These are phyloP conservation scores for Epinephelus moara DNA, from an alignment of 2,113 vertebrate species.

Conservation along the genomic window DNA sequence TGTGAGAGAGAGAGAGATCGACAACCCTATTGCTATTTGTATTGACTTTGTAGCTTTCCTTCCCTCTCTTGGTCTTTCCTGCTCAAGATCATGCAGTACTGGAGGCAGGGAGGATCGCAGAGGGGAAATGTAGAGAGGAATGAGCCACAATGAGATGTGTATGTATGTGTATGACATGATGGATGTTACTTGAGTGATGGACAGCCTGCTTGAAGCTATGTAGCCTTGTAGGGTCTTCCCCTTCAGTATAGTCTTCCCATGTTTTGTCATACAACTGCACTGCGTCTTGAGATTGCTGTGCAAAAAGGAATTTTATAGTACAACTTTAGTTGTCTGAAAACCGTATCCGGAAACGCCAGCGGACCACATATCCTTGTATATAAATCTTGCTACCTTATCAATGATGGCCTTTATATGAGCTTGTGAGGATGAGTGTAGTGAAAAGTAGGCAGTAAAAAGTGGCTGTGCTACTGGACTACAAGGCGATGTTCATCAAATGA, in stretches of 20 bases:
- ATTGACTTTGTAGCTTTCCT: not conserved
- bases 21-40: not conserved
- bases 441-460: not conserved
- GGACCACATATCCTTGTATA: not conserved
- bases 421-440: no score
- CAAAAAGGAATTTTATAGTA: not conserved
- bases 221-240: no score
- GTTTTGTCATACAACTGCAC: no score
- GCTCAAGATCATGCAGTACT: not conserved
- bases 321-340: no score
- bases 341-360: no score
- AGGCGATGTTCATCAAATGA: not conserved
- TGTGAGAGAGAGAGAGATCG: no score
- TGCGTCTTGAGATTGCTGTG: not conserved
- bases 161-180: not conserved
- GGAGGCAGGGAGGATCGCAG: not conserved
- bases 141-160: not conserved
- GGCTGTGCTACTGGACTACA: not conserved
- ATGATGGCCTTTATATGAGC: not conserved
- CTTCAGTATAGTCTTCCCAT: no score
- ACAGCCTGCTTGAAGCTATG: not conserved
- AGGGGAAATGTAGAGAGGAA: not conserved
- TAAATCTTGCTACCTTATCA: not conserved
- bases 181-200: not conserved
- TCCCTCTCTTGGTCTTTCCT: not conserved